A percentile compares a stretch with the other conserved stretches of the same genome.
Conservation (phyloP, 2,113 vertebrate species). For the Nibea coibor region DNA sequence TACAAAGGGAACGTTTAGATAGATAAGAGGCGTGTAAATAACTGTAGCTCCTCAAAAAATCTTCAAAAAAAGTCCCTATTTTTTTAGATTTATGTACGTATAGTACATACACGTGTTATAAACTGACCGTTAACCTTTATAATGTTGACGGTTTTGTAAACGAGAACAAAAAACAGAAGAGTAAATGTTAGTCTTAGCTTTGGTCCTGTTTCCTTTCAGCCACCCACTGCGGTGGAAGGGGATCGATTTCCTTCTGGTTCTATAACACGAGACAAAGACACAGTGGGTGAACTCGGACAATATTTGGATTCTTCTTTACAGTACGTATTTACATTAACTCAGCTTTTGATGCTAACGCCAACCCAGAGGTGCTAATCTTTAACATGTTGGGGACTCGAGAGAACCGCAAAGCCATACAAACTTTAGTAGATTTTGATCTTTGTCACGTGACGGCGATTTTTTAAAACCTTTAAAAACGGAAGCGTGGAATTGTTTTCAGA, state of each 20-base stretch:
- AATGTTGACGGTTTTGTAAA: slow-evolving; percentile 58
- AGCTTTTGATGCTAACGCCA: slow-evolving; percentile 56
- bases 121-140: slow-evolving; percentile 61
- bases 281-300: slow-evolving; percentile 55
- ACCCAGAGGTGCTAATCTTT: slow-evolving; percentile 70
- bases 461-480: slow-evolving; percentile 23
- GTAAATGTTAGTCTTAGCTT: slow-evolving; percentile 30
- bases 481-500: slow-evolving; percentile 64
- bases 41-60: slow-evolving; percentile 35
- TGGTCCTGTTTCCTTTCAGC: slow-evolving; percentile 50
- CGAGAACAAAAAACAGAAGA: slow-evolving; percentile 28
- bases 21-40: slow-evolving; percentile 67
- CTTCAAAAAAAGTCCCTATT: neutral
- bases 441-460: slow-evolving; percentile 23
- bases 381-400: slow-evolving; percentile 53
- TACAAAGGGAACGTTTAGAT: slow-evolving; percentile 70
- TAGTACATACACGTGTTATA: slow-evolving; percentile 43
- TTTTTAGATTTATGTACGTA: slow-evolving; percentile 51
- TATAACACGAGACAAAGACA: slow-evolving; percentile 60
- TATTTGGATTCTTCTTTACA: slow-evolving; percentile 31
- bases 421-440: slow-evolving; percentile 37
- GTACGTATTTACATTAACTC: slow-evolving; percentile 57
- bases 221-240: slow-evolving; percentile 64
- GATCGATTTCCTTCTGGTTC: slow-evolving; percentile 66
- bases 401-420: slow-evolving; percentile 27